Evolutionary conservation across 2,113 vertebrate genomes (phyloP).

Genomic region (Petrocephalus zakoni): DNA sequence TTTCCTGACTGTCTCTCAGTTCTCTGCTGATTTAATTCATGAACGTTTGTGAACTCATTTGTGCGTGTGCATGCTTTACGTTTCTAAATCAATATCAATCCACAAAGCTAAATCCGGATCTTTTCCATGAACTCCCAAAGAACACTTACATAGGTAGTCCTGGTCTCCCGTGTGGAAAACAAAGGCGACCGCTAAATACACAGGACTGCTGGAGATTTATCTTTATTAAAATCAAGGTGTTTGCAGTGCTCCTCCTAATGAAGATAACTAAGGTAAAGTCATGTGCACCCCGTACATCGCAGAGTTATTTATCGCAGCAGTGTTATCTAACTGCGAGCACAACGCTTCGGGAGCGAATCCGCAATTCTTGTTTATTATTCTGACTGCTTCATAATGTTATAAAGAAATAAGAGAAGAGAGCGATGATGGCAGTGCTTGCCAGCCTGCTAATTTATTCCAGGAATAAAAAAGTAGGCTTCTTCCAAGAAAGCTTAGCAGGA

Average conservation of each 20-base stretch:
- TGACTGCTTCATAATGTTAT: conserved; percentile 7
- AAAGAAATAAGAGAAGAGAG: conserved; percentile 6
- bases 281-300: not conserved
- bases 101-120: not conserved
- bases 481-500: conserved; percentile 1
- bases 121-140: not conserved
- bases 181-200: not conserved
- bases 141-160: not conserved
- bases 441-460: not conserved
- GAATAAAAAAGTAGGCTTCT: not conserved
- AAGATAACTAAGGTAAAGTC: conserved; percentile 1
- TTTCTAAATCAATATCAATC: not conserved
- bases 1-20: not conserved
- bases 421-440: not conserved
- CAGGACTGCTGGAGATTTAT: not conserved
- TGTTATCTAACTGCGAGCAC: conserved; percentile 5
- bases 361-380: not conserved
- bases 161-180: not conserved
- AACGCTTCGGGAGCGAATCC: not conserved
- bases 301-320: not conserved
- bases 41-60: not conserved
- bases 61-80: not conserved
- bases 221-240: conserved; percentile 12
- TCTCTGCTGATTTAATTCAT: not conserved
- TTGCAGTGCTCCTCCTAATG: not conserved